phyloP scores from a whole-genome alignment of 2,888 invertebrate species.

The Linyphia triangularis region DNA sequence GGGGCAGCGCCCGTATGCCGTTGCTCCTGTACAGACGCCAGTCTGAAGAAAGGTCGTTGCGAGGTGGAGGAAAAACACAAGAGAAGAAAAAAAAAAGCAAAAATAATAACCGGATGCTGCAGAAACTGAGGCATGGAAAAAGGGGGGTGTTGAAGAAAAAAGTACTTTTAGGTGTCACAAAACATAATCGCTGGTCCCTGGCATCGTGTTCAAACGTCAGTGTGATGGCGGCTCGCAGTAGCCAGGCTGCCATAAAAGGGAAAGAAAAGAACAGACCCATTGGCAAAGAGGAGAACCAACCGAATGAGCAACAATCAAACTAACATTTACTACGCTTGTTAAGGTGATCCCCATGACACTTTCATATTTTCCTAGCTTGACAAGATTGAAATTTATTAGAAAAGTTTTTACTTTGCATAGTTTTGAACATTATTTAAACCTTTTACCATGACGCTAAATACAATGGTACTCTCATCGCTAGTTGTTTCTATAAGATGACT shows the following conservation, averaged over 20 bases:
- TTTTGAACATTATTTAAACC: too few species aligned
- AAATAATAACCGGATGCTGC: constrained; percentile 73
- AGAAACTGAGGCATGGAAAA: constrained; percentile 66
- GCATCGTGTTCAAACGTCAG: constrained; percentile 74
- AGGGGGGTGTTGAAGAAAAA: constrained; percentile 54
- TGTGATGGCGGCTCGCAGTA: constrained; percentile 74
- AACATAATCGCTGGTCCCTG: constrained; percentile 74
- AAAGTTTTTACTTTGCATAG: too few species aligned
- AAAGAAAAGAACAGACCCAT: constrained; percentile 73
- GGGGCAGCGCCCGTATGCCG: constrained; percentile 82
- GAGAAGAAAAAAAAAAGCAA: constrained; percentile 60
- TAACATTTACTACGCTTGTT: constrained; percentile 13
- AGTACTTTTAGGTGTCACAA: constrained; percentile 68
- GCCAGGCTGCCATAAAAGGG: constrained; percentile 74
- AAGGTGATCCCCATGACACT: neutral
- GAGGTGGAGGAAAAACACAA: neutral
- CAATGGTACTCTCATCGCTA: too few species aligned
- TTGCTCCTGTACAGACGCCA: constrained; percentile 98
- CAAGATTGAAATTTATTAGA: too few species aligned
- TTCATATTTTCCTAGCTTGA: too few species aligned
- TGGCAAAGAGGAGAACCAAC: constrained; percentile 73
- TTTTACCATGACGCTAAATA: too few species aligned
- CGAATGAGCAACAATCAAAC: constrained; percentile 59
- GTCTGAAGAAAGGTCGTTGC: constrained; percentile 82
- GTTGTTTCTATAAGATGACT: too few species aligned